Evolutionary conservation across 2,888 invertebrate genomes (phyloP), one percentile per base, ranked within the genome.

Genomic region (Balanococcus diminutus): DNA sequence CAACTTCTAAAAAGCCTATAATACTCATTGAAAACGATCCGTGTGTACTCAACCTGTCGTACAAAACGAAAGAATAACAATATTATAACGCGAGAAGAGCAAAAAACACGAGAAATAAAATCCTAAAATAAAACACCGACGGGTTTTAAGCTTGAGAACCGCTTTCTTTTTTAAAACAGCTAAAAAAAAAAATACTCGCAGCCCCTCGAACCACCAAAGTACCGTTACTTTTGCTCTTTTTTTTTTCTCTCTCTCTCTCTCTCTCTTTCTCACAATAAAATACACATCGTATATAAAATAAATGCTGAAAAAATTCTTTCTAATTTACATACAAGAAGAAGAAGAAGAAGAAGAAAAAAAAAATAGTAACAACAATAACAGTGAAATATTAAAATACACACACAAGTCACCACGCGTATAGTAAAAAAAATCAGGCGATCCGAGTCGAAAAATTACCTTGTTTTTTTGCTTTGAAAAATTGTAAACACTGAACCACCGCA

Each of bases 241-340:
- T 4, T 19, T 51, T 51, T n/a, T n/a, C n/a, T n/a, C n/a, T n/a
- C n/a, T n/a, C n/a, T n/a, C n/a, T n/a, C n/a, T n/a, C n/a, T n/a
- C n/a, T n/a, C n/a, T n/a, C n/a, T n/a, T n/a, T n/a, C n/a, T n/a
- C n/a, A 5, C 72, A 72, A 72, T 79, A 32, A n/a, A 36, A 79
- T 79, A n/a, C n/a, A 79, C 75, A 36, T 32, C 72, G 72, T 72
- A 61, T 79, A 79, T 36, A 79, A 79, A 79, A 79, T 79, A 79
- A 79, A 79, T 36, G 75, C 75, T 79, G 75, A 79, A 79, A 75
- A 72, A 79, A 79, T 22, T 22, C 8, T 61, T 61, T 9, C 28
- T 28, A 67, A 67, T 67, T 67, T 79, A 79, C 75, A 36, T 3
- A 28, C 2, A 28, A 67, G 28, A 67, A 22, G 22, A n/a, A 25